Evolutionary conservation across 2,797 vertebrate genomes (phyloP).

Genomic region (Poeciliopsis gracilis): DNA sequence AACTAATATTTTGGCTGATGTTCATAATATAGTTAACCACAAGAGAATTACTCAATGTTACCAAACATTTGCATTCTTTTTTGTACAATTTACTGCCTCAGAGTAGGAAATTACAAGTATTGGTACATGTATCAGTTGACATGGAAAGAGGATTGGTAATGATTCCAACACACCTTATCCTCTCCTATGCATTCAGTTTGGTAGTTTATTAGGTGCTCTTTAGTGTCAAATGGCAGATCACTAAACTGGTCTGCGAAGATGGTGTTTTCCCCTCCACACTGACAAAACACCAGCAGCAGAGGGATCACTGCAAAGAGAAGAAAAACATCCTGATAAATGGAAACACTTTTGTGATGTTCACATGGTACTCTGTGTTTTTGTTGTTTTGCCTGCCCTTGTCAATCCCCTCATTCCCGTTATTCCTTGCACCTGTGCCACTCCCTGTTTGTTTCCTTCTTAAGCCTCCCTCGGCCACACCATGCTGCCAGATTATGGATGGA

Average conservation of each 20-base stretch:
- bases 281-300: slow-evolving; percentile 85
- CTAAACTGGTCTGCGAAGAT: slow-evolving; percentile 82
- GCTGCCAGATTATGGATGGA: too few relatives aligned
- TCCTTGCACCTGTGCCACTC: too few relatives aligned
- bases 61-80: not conserved
- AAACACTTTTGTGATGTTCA: not conserved
- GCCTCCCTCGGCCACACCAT: too few relatives aligned
- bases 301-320: slow-evolving; percentile 83
- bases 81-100: not conserved
- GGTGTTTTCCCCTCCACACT: slow-evolving; percentile 72
- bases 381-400: too few relatives aligned
- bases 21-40: not conserved
- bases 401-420: too few relatives aligned
- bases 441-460: too few relatives aligned
- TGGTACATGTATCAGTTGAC: not conserved
- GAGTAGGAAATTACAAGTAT: not conserved
- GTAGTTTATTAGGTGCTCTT: slow-evolving; percentile 87
- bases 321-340: slow-evolving; percentile 9
- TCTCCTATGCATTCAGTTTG: slow-evolving; percentile 90
- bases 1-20: not conserved
- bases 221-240: slow-evolving; percentile 79
- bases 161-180: slow-evolving; percentile 82
- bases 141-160: not conserved
- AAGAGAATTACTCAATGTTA: not conserved
- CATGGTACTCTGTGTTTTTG: too few relatives aligned